Evolutionary conservation across 92 coral and sea anemone genomes (phyloP), one percentile per base, ranked within the genome.

Genomic region (Paramuricea clavata): DNA sequence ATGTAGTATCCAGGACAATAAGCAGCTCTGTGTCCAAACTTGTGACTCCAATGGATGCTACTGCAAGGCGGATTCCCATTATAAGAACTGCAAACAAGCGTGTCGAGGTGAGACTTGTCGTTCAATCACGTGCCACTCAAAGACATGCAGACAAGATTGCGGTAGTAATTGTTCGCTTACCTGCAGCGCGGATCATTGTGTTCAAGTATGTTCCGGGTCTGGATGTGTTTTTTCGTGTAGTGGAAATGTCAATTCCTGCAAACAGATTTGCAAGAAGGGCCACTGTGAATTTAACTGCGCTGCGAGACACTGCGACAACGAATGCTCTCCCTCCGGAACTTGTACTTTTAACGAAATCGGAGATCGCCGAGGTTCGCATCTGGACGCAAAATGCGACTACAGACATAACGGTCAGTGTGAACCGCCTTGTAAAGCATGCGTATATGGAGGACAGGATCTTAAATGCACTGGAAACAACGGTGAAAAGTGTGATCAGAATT

Each of bases 321-420:
- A 74, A 43, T 85, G 89, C 65, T 13, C 17, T 13, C 83, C 64
- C 32, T 81, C 83, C n/a, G 89, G 89, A 0, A 60, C 64, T 2
- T 79, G 84, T 39, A 79, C 47, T 13, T 79, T 79, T 32, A 79
- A 79, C 73, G 49, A 41, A 12, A 41, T 79, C 30, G 84, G 73
- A 0, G 84, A 79, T 17, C 19, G 6, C 1, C 34, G 42, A 2
- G 84, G 73, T 0, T 25, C 21, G n/a, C 67, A 30, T 35, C 34
- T 79, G 73, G 84, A 79, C 84, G 84, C 84, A 6, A 79, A 79
- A 49, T 79, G 84, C 84, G 84, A 79, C 73, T 79, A 79, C 84
- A 59, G 84, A 59, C 84, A 79, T 60, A 59, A 79, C 36, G 84
- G 84, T 36, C 84, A 79, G 84, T 79, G 84, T 41, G 84, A 79